Base-by-base conservation (phyloP, 2,888 invertebrate genomes). In the Nesidiocoris tenuis region DNA sequence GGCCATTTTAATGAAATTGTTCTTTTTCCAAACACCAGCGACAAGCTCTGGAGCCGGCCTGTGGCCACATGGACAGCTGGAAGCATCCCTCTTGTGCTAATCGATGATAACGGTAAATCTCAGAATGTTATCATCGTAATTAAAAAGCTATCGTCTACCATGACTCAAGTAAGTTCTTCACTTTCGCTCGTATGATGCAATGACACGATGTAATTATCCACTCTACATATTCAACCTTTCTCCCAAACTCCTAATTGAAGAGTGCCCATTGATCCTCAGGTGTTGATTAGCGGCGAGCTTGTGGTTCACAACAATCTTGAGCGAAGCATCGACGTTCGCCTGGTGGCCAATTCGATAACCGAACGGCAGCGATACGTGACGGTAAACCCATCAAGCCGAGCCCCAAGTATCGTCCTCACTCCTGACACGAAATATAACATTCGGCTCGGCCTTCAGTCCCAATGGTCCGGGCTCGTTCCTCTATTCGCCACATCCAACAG, bases 401-500 rank as follows among this genome's bases (percentile, higher is more conserved):
- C 77, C 17, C 77, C 80, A 25, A 76, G 77, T 22, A 74, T 80
- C 39, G 68, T 78, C 9, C 74, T 80, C 16, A 75, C 77, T 18
- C 77, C 77, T 23, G 77, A 77, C 16, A 66, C 78, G 56, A 74
- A 76, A 25, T 77, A 78, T 76, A 70, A 70, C 76, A 18, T 78
- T 64, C 63, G 77, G 55, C 55, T 77, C 19, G 56, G 59, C 57
- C 57, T 79, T 65, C 59, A 74, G 19, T 61, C 65, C 17, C 75
- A 76, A 2, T 81, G 81, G 81, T 80, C 81, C 59, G 81, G 81
- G 16, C 76, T 79, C 57, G 80, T 81, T 80, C 75, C 75, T 22
- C 89, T 90, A 80, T 87, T 88, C 0, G 91, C 90, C 81, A 88
- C 88, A 81, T 89, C 89, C 65, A 88, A 92, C n/a, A 92, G 93